These are phyloP conservation scores for Catostomus latipinnis DNA, from an alignment of 2,797 vertebrate genomes.

Conservation along the genomic window DNA sequence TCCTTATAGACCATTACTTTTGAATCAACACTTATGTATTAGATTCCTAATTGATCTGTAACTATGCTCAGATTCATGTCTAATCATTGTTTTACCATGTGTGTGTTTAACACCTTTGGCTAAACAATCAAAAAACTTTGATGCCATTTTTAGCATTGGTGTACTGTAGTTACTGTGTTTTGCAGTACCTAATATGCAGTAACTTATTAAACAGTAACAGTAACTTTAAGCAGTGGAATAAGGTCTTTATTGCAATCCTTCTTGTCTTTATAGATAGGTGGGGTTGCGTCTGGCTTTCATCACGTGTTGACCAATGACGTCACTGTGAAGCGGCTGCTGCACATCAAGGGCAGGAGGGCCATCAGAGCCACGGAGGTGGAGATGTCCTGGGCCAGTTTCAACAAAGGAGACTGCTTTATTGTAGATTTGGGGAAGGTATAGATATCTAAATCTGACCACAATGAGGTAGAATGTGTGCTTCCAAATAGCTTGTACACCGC, in stretches of 20 bases:
- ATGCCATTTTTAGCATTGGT: too few relatives aligned
- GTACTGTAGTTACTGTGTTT: too few relatives aligned
- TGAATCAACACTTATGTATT: too few relatives aligned
- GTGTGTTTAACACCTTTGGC: too few relatives aligned
- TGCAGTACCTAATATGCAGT: too few relatives aligned
- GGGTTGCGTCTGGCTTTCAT: conserved; percentile 75
- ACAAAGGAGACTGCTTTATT: conserved; percentile 80
- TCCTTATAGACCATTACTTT: too few relatives aligned
- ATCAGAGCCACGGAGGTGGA: conserved; percentile 71
- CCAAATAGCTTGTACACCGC: too few relatives aligned
- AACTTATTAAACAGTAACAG: too few relatives aligned
- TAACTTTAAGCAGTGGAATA: not conserved
- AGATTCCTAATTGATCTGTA: too few relatives aligned
- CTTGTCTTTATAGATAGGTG: conserved; percentile 70
- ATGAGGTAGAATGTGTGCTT: not conserved
- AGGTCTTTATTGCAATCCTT: not conserved
- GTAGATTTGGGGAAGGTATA: conserved; percentile 77
- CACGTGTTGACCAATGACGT: conserved; percentile 64
- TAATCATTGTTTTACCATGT: too few relatives aligned
- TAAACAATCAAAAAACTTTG: too few relatives aligned
- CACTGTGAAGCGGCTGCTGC: conserved; percentile 65
- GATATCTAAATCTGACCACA: not conserved
- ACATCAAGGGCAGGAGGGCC: conserved; percentile 71
- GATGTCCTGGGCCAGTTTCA: conserved; percentile 74
- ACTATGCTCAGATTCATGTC: too few relatives aligned